Evolutionary conservation across 2,797 vertebrate species (phyloP).

Genomic region (Sebastes kiyomatsui): DNA sequence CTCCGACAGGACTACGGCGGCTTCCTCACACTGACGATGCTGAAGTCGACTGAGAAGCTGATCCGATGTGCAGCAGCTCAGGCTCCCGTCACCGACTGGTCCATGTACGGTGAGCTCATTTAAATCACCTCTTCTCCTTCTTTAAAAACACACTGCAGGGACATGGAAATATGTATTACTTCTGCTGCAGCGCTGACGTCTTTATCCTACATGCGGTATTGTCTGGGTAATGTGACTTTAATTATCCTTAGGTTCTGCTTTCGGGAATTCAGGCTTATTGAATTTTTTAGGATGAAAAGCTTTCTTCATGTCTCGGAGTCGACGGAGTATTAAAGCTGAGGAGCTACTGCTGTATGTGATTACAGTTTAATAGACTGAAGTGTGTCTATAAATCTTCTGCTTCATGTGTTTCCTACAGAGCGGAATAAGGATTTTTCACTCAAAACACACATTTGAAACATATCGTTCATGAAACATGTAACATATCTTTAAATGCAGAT

Average conservation of each 20-base stretch:
- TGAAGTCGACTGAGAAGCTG: constrained; percentile 89
- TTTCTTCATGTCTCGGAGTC: background rate
- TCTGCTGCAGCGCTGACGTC: background rate
- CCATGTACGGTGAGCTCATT: constrained; percentile 88
- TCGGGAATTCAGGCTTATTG: constrained; percentile 42
- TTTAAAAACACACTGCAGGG: background rate
- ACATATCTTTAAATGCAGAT: background rate
- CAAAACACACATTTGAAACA: background rate
- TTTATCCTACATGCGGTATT: constrained; percentile 12
- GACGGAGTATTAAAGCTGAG: background rate
- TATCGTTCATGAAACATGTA: background rate
- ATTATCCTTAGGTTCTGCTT: constrained; percentile 32
- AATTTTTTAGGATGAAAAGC: constrained; percentile 32
- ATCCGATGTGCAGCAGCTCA: constrained; percentile 90
- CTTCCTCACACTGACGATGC: constrained; percentile 89
- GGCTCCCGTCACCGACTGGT: constrained; percentile 93
- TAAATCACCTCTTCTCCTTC: background rate
- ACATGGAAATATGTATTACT: constrained; percentile 9
- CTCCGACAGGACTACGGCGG: constrained; percentile 90
- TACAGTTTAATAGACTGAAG: constrained; percentile 2
- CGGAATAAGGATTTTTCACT: background rate
- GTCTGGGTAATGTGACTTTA: constrained; percentile 38
- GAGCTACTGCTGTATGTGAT: constrained; percentile 2
- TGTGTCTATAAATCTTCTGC: constrained; percentile 12
- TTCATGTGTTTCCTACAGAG: background rate